Percentiles rank a stretch among this genome's conserved stretches.
Evolutionary conservation across 2,888 invertebrate genomes (phyloP).

Genomic region (Linnaemya tessellans): DNA sequence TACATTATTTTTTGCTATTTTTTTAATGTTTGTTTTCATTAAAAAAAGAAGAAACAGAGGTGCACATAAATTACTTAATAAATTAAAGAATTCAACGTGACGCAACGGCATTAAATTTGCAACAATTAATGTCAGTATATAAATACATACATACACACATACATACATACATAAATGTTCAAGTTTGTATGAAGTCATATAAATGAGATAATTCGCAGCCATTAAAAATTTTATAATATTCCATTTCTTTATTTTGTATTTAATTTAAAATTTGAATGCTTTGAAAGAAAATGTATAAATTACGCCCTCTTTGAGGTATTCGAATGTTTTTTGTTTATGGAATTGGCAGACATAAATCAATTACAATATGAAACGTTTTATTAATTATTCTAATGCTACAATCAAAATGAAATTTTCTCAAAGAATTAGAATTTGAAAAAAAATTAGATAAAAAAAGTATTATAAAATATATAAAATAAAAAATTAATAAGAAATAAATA

Average conservation of each 20-base stretch:
- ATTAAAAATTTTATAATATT: slow-evolving; percentile 3
- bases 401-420: too few species aligned
- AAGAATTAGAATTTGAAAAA: too few species aligned
- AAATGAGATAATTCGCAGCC: slow-evolving; percentile 40
- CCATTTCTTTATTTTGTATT: slow-evolving; percentile 20
- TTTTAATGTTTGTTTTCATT: slow-evolving; percentile 18
- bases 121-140: slow-evolving; percentile 36
- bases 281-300: slow-evolving; percentile 26
- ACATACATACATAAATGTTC: neutral
- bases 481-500: too few species aligned
- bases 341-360: neutral
- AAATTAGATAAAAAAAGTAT: too few species aligned
- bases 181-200: slow-evolving; percentile 33
- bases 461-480: too few species aligned
- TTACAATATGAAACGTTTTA: neutral
- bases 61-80: slow-evolving; percentile 31
- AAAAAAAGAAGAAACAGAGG: slow-evolving; percentile 12
- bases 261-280: slow-evolving; percentile 13
- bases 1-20: slow-evolving; percentile 9
- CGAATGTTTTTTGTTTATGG: neutral
- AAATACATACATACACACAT: too few species aligned
- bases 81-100: slow-evolving; percentile 44
- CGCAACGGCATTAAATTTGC: slow-evolving; percentile 41
- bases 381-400: too few species aligned
- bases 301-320: slow-evolving; percentile 19